These are phyloP conservation scores for Sebastes taczanowskii DNA, from an alignment of 2,797 vertebrate species.

Conservation along the genomic window DNA sequence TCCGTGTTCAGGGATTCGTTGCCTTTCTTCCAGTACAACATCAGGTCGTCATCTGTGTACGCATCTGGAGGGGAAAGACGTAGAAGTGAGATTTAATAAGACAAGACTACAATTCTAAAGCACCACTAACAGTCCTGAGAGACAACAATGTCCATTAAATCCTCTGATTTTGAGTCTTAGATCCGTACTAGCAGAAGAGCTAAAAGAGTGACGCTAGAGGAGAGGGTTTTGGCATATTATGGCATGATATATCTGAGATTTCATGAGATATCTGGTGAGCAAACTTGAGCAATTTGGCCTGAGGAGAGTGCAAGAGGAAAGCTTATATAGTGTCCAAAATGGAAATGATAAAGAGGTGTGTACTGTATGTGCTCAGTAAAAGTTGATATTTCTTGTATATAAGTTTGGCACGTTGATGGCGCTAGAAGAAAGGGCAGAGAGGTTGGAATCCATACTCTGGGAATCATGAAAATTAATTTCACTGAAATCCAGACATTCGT, in stretches of 20 bases:
- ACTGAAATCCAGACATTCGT: not conserved
- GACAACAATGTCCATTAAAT: not conserved
- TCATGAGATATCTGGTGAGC: not conserved
- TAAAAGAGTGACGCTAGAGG: not conserved
- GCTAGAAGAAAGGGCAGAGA: not conserved
- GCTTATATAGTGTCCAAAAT: not conserved
- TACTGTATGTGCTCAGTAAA: not conserved
- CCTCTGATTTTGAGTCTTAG: not conserved
- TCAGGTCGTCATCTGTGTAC: conserved; percentile 97
- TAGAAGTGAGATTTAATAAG: not conserved
- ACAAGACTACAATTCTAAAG: not conserved
- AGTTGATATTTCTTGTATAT: not conserved
- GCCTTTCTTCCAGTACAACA: conserved; percentile 98
- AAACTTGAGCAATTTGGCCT: conserved; percentile 1
- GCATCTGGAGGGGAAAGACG: conserved; percentile 84
- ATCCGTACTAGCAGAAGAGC: not conserved
- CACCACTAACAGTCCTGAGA: not conserved
- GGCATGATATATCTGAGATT: not conserved
- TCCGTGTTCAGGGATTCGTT: conserved; percentile 96
- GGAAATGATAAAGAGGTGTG: not conserved
- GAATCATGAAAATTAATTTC: not conserved
- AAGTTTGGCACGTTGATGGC: not conserved
- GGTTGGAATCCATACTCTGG: not conserved
- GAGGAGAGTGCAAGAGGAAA: not conserved
- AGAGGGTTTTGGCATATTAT: conserved; percentile 2